These are phyloP conservation scores for Aspidapion aeneum DNA, from an alignment of 2,888 invertebrate species.

Conservation along the genomic window DNA sequence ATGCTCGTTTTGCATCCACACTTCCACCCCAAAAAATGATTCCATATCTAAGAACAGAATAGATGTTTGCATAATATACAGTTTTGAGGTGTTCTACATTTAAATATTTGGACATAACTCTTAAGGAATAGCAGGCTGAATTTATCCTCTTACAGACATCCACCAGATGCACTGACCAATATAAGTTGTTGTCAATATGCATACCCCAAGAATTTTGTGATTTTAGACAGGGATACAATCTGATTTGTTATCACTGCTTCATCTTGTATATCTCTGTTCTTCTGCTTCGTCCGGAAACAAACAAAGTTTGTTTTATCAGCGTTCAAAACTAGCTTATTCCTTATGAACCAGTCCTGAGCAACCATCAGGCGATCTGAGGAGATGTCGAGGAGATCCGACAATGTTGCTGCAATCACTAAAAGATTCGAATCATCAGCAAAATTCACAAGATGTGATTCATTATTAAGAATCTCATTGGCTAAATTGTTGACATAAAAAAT, in stretches of 20 bases:
- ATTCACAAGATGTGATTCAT: background rate
- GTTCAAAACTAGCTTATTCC: background rate
- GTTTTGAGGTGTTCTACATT: too few relatives aligned
- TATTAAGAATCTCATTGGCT: background rate
- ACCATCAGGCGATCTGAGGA: background rate
- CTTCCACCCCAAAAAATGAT: too few relatives aligned
- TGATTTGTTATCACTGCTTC: background rate
- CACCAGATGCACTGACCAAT: too few relatives aligned
- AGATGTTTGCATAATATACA: too few relatives aligned
- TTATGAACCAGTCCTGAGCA: background rate
- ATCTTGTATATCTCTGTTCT: background rate
- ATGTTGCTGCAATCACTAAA: background rate
- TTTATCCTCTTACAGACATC: too few relatives aligned
- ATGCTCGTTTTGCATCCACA: too few relatives aligned
- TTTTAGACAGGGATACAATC: background rate
- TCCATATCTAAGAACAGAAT: too few relatives aligned
- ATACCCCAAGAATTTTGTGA: background rate
- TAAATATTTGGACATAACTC: too few relatives aligned
- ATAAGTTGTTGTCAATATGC: too few relatives aligned
- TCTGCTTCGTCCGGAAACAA: background rate
- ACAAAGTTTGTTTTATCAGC: background rate
- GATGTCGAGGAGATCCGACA: background rate
- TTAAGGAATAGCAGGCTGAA: too few relatives aligned
- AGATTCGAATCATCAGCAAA: background rate
- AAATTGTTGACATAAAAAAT: background rate